Conservation (phyloP, 2,113 vertebrate species). For the Carollia perspicillata region DNA sequence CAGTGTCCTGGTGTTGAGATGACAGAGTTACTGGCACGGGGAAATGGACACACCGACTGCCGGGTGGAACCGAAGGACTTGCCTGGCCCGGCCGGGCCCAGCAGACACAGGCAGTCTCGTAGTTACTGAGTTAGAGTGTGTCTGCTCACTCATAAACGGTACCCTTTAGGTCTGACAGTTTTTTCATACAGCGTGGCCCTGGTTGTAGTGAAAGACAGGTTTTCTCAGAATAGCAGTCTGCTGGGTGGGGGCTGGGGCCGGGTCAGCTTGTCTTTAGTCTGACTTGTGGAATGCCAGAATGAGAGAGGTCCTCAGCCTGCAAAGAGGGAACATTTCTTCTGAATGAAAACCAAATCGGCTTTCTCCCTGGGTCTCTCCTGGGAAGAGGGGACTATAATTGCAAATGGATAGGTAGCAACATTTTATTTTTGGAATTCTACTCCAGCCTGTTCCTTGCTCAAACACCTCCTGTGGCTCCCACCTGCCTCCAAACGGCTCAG, state of each 20-base stretch:
- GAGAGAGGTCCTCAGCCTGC: not conserved
- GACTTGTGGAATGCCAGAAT: not conserved
- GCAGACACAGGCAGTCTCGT: not conserved
- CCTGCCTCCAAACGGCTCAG: not conserved
- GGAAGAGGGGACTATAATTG: not conserved
- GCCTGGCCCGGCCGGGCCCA: accelerated
- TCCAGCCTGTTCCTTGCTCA: not conserved
- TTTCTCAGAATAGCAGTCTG: not conserved
- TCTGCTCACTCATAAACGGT: not conserved
- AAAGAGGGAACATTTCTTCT: not conserved
- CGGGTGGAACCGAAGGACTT: not conserved
- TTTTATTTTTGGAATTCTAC: not conserved
- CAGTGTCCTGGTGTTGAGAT: not conserved
- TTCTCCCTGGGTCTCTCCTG: not conserved
- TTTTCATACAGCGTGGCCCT: not conserved
- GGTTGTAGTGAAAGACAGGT: not conserved
- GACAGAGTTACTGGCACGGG: not conserved
- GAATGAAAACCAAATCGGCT: not conserved
- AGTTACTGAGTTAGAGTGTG: not conserved
- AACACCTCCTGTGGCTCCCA: not conserved
- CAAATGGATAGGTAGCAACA: not conserved
- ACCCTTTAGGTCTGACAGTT: not conserved
- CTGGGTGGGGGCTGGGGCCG: not conserved
- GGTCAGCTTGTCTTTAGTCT: not conserved
- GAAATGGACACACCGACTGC: not conserved